phyloP scores from a whole-genome alignment of 2,888 invertebrate species.

The Cheiracanthium punctorium region DNA sequence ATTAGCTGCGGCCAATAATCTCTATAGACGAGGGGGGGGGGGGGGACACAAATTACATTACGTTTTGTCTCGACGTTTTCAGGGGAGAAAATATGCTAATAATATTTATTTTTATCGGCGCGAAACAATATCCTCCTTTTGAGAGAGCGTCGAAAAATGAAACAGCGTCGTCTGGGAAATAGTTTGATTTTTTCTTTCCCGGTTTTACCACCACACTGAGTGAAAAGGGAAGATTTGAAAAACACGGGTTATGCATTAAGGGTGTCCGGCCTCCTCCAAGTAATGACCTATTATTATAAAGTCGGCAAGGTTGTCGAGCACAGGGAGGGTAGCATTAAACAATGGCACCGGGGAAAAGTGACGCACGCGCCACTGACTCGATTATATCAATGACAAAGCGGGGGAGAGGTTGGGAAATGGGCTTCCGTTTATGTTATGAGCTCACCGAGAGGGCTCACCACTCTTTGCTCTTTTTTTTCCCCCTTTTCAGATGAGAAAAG shows the following conservation, averaged over 20 bases:
- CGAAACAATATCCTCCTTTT: too few relatives aligned
- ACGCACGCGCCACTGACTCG: constrained; percentile 11
- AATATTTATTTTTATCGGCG: too few relatives aligned
- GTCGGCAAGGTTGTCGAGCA: neutral
- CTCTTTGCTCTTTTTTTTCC: too few relatives aligned
- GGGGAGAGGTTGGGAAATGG: constrained; percentile 18
- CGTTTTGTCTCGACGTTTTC: too few relatives aligned
- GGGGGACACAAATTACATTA: too few relatives aligned
- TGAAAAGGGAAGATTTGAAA: neutral
- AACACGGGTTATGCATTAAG: neutral
- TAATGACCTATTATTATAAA: neutral
- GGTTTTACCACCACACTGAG: too few relatives aligned
- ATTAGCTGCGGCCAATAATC: too few relatives aligned
- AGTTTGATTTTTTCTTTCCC: too few relatives aligned
- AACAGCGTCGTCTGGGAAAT: too few relatives aligned
- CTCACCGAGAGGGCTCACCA: neutral
- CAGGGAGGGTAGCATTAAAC: neutral
- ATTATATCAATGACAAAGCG: constrained; percentile 13
- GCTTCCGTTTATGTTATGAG: neutral
- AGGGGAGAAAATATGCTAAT: too few relatives aligned
- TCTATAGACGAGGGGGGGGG: too few relatives aligned
- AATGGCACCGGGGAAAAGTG: neutral
- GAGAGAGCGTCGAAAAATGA: too few relatives aligned
- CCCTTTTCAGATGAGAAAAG: neutral
- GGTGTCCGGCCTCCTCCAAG: neutral